phyloP scores from a whole-genome alignment of 2,797 vertebrate genomes.

The Danio choprae region DNA sequence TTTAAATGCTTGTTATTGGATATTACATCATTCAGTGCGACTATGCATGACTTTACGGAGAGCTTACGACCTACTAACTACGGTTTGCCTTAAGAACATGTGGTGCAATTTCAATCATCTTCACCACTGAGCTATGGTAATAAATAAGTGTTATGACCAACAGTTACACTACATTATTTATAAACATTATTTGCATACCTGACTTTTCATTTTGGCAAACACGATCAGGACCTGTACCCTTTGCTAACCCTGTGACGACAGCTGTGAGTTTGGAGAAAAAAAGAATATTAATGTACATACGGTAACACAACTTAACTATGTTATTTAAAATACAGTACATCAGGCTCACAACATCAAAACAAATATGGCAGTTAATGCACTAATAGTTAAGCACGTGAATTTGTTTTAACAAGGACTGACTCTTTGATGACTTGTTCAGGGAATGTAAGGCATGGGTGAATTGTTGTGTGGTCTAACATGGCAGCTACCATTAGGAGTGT shows the following conservation, averaged over 20 bases:
- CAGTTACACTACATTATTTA: slow-evolving; percentile 31
- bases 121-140: slow-evolving; percentile 10
- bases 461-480: not conserved
- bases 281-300: slow-evolving; percentile 22
- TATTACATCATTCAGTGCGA: too few relatives aligned
- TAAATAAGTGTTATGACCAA: slow-evolving; percentile 16
- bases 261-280: slow-evolving; percentile 25
- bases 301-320: slow-evolving; percentile 16
- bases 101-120: too few relatives aligned
- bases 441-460: not conserved
- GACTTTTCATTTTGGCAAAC: slow-evolving; percentile 17
- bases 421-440: not conserved
- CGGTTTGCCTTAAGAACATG: slow-evolving; percentile 28
- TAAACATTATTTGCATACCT: slow-evolving; percentile 33
- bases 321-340: slow-evolving; percentile 15
- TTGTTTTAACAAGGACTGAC: slow-evolving; percentile 2
- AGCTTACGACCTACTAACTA: too few relatives aligned
- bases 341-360: slow-evolving; percentile 15
- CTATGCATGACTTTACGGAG: too few relatives aligned
- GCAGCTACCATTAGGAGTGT: not conserved
- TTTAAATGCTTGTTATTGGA: too few relatives aligned
- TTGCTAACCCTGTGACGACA: slow-evolving; percentile 6
- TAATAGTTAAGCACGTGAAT: not conserved
- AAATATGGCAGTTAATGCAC: not conserved
- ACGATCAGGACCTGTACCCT: not conserved